These are phyloP conservation scores for Parnassius smintheus DNA, from an alignment of 2,888 invertebrate genomes.

Conservation along the genomic window DNA sequence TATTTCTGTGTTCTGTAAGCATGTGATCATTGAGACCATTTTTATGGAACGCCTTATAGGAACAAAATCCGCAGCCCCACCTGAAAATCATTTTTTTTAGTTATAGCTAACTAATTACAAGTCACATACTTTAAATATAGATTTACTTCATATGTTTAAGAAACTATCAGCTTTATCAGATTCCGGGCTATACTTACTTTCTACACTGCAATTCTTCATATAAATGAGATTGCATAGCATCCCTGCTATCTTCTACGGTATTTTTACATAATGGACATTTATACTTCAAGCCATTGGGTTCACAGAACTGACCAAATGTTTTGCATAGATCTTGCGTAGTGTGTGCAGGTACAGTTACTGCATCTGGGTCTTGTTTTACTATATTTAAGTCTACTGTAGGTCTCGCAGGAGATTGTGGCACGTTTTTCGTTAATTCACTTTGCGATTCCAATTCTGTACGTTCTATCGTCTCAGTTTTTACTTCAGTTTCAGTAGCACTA, in stretches of 20 bases:
- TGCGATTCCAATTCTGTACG: slow-evolving; percentile 1
- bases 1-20: slow-evolving; percentile 64
- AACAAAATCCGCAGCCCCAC: slow-evolving; percentile 82
- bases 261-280: slow-evolving; percentile 83
- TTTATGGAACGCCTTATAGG: slow-evolving; percentile 80
- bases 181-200: slow-evolving; percentile 70
- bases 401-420: background rate
- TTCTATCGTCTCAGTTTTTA: slow-evolving; percentile 49
- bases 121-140: no score
- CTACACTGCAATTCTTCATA: slow-evolving; percentile 85
- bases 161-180: no score
- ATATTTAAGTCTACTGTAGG: slow-evolving; percentile 42
- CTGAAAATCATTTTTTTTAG: slow-evolving; percentile 51
- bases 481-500: slow-evolving; percentile 35
- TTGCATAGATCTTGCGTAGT: slow-evolving; percentile 49
- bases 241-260: slow-evolving; percentile 78
- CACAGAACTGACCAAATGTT: slow-evolving; percentile 62
- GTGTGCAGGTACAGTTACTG: slow-evolving; percentile 38
- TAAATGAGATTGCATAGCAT: slow-evolving; percentile 84
- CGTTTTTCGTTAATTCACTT: background rate
- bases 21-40: slow-evolving; percentile 79
- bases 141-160: no score
- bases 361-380: slow-evolving; percentile 53
- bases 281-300: slow-evolving; percentile 77
- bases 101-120: no score